phyloP scores from a whole-genome alignment of 35 echinoderm and acorn worm species.

The Anneissia japonica region DNA sequence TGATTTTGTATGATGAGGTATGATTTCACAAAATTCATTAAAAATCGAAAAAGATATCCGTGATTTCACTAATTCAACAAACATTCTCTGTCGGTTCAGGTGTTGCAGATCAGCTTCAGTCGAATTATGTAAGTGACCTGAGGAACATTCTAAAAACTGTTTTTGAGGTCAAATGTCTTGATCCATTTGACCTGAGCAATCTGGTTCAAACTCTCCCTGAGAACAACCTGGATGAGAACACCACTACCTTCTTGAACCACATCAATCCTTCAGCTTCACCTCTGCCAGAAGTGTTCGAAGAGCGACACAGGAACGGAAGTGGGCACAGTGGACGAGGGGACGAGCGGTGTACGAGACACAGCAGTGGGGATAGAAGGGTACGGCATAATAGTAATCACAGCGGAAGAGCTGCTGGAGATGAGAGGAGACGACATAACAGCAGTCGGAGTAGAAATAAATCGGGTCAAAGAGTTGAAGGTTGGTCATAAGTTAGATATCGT shows the following conservation, averaged over 20 bases:
- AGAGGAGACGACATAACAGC: neutral
- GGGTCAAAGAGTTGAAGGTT: conserved; percentile 11
- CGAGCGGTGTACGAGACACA: neutral
- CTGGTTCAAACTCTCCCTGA: neutral
- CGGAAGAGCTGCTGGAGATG: neutral
- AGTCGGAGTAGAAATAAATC: conserved; percentile 10
- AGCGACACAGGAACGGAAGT: neutral
- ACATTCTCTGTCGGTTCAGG: conserved; percentile 29
- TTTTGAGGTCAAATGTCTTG: conserved; percentile 54
- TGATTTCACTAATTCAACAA: neutral
- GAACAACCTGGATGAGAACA: neutral
- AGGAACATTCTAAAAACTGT: conserved; percentile 89
- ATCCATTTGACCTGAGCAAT: neutral
- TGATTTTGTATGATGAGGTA: too few species aligned
- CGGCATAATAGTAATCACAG: neutral
- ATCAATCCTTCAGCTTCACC: neutral
- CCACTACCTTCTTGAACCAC: neutral
- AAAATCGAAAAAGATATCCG: too few species aligned
- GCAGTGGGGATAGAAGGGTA: neutral
- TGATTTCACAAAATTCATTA: too few species aligned
- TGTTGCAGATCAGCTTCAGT: conserved; percentile 94
- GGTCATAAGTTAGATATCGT: neutral
- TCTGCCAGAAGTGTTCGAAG: neutral
- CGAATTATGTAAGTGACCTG: conserved; percentile 89
- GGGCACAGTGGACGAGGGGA: neutral